A percentile compares a stretch with the other conserved stretches of the same genome.
Conservation (phyloP, 2,888 invertebrate species). For the Geotrupes spiniger region DNA sequence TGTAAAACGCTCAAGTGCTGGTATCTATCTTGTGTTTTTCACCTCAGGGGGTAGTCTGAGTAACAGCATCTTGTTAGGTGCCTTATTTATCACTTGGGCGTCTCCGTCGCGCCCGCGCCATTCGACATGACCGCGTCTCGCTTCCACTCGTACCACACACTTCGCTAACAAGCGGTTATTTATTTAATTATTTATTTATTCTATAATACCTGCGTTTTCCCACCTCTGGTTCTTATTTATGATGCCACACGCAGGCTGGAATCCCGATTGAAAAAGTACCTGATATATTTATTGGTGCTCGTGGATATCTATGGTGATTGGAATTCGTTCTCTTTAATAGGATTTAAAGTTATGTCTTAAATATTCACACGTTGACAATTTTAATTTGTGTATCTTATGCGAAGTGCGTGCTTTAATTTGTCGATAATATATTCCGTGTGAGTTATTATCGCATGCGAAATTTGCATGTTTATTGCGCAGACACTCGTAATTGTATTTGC, state of each 20-base stretch:
- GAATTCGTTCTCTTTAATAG: conserved; percentile 31
- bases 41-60: conserved; percentile 51
- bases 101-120: conserved; percentile 29
- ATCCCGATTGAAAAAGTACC: conserved; percentile 46
- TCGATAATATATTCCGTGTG: conserved; percentile 6
- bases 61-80: conserved; percentile 51
- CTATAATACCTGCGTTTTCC: conserved; percentile 53
- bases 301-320: conserved; percentile 50
- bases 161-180: conserved; percentile 53
- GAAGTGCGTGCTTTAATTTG: conserved; percentile 13
- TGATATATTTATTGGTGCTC: conserved; percentile 47
- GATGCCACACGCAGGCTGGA: conserved; percentile 51
- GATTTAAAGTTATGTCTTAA: conserved; percentile 25
- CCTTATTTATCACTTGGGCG: conserved; percentile 48
- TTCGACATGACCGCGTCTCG: conserved; percentile 14
- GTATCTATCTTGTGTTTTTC: conserved; percentile 41
- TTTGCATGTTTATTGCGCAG: no score
- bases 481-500: no score
- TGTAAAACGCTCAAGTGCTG: conserved; percentile 19
- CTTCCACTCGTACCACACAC: conserved; percentile 42
- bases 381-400: conserved; percentile 22
- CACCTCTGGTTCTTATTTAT: conserved; percentile 51
- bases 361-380: conserved; percentile 23
- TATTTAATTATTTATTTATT: conserved; percentile 55
- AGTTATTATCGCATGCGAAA: no score